Evolutionary conservation across 2,797 vertebrate species (phyloP), one percentile per base, ranked within the genome.

Genomic region (Dermochelys coriacea): DNA sequence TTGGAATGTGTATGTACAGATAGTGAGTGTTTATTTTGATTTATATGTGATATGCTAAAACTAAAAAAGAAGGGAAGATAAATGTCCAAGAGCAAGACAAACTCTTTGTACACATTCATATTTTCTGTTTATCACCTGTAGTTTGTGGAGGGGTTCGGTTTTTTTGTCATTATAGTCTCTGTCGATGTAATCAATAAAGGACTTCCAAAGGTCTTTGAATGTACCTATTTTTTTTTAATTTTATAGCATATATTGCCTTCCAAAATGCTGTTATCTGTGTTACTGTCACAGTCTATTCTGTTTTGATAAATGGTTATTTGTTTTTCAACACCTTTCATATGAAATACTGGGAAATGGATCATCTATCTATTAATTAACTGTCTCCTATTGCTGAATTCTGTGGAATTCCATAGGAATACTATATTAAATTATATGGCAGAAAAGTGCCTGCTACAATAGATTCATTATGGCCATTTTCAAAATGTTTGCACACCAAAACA

Each of bases 291-390:
- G 96, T 82, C 93, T 82, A 92, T 89, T 87, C 84, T 89, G 29
- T 54, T 93, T 96, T 84, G 95, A 80, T 87, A 93, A 61, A 94
- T 82, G 81, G 61, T 84, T 91, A 97, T 96, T 96, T 96, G 93
- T 93, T 93, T 75, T 91, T 91, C 71, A 87, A 61, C 79, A 37
- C 51, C 84, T 84, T 95, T 94, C 95, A 80, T 89, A 87, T 85
- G 89, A 96, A 93, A 95, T 91, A 91, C 3, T 94, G 84, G 80
- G 84, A 88, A 86, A 83, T 29, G 85, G 1, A 94, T 94, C 93
- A 97, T 91, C 86, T 88, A 92, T 29, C 82, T 87, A 84, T 93
- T 92, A 94, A 75, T 74, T 95, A 88, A 85, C 80, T 29, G 71
- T 94, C 89, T 97, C 71, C 89, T 96, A 82, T 37, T 91, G 77